Conservation (phyloP, 2,113 vertebrate genomes). For the Heterotis niloticus region DNA sequence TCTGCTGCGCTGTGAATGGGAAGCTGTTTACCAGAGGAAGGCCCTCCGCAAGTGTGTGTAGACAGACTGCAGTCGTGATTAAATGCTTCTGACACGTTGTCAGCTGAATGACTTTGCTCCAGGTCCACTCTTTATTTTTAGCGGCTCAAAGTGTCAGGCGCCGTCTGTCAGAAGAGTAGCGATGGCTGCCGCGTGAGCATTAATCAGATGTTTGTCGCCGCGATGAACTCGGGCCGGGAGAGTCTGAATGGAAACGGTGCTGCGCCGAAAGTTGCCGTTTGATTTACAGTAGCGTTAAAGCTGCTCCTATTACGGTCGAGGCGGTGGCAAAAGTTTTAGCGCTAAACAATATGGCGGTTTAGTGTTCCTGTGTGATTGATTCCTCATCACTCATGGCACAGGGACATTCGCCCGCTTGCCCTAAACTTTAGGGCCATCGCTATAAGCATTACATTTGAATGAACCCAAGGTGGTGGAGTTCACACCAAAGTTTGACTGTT, state of each 20-base stretch:
- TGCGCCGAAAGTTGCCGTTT: slow-evolving; percentile 37
- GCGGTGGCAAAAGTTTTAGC: neutral
- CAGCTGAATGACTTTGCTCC: slow-evolving; percentile 15
- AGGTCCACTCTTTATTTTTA: slow-evolving; percentile 14
- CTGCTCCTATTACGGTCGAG: slow-evolving; percentile 25
- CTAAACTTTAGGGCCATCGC: no score
- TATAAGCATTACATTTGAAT: no score
- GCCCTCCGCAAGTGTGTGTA: slow-evolving; percentile 16
- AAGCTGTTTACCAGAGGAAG: neutral
- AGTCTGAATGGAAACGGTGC: slow-evolving; percentile 36
- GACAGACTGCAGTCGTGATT: slow-evolving; percentile 27
- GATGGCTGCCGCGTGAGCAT: slow-evolving; percentile 24
- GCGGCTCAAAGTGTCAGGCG: slow-evolving; percentile 7
- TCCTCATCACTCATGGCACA: no score
- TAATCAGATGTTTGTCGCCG: slow-evolving; percentile 30
- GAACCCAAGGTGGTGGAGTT: no score
- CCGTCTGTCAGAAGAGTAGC: neutral
- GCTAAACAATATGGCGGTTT: neutral
- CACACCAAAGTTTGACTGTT: no score
- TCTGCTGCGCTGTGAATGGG: neutral
- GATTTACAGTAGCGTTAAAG: slow-evolving; percentile 23
- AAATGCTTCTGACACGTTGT: slow-evolving; percentile 33
- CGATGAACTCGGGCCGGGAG: slow-evolving; percentile 4
- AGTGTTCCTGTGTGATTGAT: no score
- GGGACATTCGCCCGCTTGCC: no score